These are phyloP conservation scores for Triplophysa siluroides DNA, from an alignment of 2,113 vertebrate genomes.

Conservation along the genomic window DNA sequence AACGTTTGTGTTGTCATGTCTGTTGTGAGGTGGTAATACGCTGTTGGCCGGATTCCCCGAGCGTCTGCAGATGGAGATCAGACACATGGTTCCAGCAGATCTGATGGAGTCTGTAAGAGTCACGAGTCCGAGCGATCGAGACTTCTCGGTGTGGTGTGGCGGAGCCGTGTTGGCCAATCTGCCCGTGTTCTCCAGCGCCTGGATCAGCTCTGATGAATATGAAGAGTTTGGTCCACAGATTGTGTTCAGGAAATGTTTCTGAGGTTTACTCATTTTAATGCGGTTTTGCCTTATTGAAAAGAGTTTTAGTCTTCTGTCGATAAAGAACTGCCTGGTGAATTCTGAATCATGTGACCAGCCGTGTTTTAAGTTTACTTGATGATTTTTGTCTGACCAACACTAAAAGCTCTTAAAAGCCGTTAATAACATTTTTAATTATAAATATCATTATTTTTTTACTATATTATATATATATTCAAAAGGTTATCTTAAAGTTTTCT, in stretches of 20 bases:
- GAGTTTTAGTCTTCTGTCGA: too few species aligned
- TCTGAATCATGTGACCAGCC: not conserved
- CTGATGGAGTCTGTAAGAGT: conserved; percentile 56
- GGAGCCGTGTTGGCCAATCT: conserved; percentile 69
- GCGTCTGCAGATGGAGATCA: conserved; percentile 69
- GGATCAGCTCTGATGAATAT: conserved; percentile 73
- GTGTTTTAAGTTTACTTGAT: not conserved
- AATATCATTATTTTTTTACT: too few species aligned
- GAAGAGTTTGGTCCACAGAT: conserved; percentile 71
- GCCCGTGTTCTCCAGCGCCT: conserved; percentile 58
- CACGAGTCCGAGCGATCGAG: conserved; percentile 64
- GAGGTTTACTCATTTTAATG: conserved; percentile 34
- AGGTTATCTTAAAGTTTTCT: not conserved
- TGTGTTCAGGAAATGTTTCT: conserved; percentile 77
- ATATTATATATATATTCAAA: not conserved
- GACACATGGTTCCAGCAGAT: conserved; percentile 54
- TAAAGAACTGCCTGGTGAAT: too few species aligned
- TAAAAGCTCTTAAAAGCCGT: too few species aligned
- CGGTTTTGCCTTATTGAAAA: not conserved
- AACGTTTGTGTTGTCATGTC: too few species aligned
- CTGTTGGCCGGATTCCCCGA: conserved; percentile 68
- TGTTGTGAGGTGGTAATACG: conserved; percentile 72
- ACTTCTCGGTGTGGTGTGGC: conserved; percentile 73
- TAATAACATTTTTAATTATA: too few species aligned
- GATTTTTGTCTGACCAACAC: too few species aligned